Evolutionary conservation across 2,797 vertebrate species (phyloP).

Genomic region (Poeciliopsis infans): DNA sequence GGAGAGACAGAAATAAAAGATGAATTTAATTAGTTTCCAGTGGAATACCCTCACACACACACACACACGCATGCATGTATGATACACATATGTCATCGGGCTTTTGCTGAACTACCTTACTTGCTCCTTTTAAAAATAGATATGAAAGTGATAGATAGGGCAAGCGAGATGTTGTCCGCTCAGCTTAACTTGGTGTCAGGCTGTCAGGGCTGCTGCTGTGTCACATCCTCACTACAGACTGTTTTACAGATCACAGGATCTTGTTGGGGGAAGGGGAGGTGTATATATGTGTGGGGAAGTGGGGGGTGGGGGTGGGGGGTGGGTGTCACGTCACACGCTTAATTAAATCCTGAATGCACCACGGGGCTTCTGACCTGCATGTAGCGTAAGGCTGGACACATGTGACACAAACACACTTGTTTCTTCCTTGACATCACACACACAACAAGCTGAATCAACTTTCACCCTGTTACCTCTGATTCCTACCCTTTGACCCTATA

Average conservation of each 20-base stretch:
- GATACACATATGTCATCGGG: conserved; percentile 40
- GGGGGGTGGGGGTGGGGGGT: not conserved
- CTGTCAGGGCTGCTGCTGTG: conserved; percentile 61
- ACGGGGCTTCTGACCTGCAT: conserved; percentile 70
- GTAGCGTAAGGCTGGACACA: conserved; percentile 66
- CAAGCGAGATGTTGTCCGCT: conserved; percentile 69
- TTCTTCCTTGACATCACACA: conserved; percentile 23
- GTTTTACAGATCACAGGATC: conserved; percentile 65
- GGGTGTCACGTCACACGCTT: conserved; percentile 65
- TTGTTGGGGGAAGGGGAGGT: conserved; percentile 17
- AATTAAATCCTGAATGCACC: conserved; percentile 73
- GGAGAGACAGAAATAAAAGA: conserved; percentile 44
- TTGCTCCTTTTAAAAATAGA: conserved; percentile 68
- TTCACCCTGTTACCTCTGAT: not conserved
- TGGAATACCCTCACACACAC: conserved; percentile 46
- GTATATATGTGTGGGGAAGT: conserved; percentile 9
- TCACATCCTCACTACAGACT: conserved; percentile 58
- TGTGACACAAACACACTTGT: conserved; percentile 34
- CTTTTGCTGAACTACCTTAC: conserved; percentile 47
- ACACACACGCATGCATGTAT: conserved; percentile 29
- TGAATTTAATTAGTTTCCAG: conserved; percentile 49
- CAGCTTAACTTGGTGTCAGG: conserved; percentile 66
- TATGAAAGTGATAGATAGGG: conserved; percentile 55
- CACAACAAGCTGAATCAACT: conserved; percentile 7
- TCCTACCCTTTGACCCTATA: not conserved